Evolutionary conservation across 2,888 invertebrate species (phyloP).

Genomic region (Apocheima hispidaria): DNA sequence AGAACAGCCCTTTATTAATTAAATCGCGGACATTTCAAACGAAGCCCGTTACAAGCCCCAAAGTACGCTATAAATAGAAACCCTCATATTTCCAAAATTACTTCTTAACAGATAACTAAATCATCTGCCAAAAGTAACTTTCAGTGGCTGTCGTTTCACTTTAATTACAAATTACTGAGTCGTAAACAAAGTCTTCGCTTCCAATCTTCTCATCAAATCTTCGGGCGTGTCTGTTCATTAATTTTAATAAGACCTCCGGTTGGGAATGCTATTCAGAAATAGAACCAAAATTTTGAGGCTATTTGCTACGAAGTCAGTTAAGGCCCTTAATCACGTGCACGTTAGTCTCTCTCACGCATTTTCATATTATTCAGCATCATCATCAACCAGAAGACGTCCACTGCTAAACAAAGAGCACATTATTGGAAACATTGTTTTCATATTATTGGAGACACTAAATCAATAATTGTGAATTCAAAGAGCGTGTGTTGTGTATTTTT

Average conservation of each 20-base stretch:
- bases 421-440: no score
- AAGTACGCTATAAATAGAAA: conserved; percentile 32
- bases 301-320: conserved; percentile 53
- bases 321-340: no score
- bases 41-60: conserved; percentile 23
- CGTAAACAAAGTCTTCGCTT: conserved; percentile 49
- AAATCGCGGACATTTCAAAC: conserved; percentile 17
- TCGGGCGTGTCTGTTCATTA: conserved; percentile 49
- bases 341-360: no score
- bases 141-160: conserved; percentile 40
- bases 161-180: conserved; percentile 48
- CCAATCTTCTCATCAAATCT: conserved; percentile 49
- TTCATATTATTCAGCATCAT: no score
- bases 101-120: conserved; percentile 33
- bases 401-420: no score
- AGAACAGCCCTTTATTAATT: conserved; percentile 25
- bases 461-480: no score
- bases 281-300: conserved; percentile 45
- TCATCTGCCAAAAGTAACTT: conserved; percentile 38
- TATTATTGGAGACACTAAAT: no score
- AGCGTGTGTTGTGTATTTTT: no score
- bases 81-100: conserved; percentile 28
- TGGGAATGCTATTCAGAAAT: conserved; percentile 22
- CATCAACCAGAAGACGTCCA: no score
- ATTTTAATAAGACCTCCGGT: conserved; percentile 51